These are phyloP conservation scores for Allygus modestus DNA, from an alignment of 2,888 invertebrate genomes.

Conservation along the genomic window DNA sequence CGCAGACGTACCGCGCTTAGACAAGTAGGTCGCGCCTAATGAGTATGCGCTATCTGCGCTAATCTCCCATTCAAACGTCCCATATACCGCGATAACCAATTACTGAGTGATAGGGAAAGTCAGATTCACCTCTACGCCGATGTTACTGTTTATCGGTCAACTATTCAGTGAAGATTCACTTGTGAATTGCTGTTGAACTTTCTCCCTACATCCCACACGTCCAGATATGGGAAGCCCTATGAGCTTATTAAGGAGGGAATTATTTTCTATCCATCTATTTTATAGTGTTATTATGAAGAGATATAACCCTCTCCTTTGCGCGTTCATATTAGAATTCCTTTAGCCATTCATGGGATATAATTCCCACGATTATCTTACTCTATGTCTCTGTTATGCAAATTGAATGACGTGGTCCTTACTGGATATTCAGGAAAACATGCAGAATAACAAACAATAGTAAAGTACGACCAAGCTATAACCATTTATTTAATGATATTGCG, in stretches of 20 bases:
- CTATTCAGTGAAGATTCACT: constrained; percentile 15
- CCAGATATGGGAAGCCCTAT: background rate
- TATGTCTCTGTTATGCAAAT: too few species aligned
- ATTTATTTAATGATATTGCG: too few species aligned
- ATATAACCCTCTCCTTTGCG: background rate
- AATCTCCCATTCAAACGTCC: constrained; percentile 54
- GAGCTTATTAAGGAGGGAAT: background rate
- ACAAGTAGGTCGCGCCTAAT: constrained; percentile 53
- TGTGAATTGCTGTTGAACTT: background rate
- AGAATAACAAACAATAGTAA: too few species aligned
- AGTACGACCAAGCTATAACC: too few species aligned
- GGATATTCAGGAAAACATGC: too few species aligned
- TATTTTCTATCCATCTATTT: background rate
- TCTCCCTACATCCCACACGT: background rate
- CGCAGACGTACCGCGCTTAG: background rate
- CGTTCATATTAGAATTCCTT: too few species aligned
- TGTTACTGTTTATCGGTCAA: constrained; percentile 41
- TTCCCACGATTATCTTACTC: too few species aligned
- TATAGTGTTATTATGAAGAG: background rate
- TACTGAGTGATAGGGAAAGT: constrained; percentile 57
- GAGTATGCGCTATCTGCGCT: constrained; percentile 20
- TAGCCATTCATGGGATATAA: too few species aligned
- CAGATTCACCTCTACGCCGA: background rate
- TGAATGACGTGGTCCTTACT: too few species aligned
- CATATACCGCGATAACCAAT: constrained; percentile 49